Evolutionary conservation across 2,113 vertebrate genomes (phyloP).

Genomic region (Xiphophorus hellerii): DNA sequence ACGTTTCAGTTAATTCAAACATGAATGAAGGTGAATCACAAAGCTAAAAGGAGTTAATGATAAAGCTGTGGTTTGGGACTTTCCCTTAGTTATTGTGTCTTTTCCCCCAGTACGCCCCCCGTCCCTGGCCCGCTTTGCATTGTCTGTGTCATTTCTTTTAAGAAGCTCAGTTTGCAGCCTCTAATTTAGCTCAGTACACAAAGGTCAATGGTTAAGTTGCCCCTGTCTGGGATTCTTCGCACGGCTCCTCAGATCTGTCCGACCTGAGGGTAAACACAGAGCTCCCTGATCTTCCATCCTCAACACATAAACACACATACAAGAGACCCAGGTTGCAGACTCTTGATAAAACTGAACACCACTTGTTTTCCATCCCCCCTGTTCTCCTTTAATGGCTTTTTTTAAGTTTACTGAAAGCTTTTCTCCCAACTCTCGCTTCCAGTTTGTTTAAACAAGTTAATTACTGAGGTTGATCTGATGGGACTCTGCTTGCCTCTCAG

Average conservation of each 20-base stretch:
- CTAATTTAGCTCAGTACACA: slow-evolving; percentile 46
- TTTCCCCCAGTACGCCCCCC: slow-evolving; percentile 6
- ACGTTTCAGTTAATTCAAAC: slow-evolving; percentile 18
- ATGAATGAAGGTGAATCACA: slow-evolving; percentile 25
- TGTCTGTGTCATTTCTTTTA: slow-evolving; percentile 21
- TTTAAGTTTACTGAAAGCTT: slow-evolving; percentile 81
- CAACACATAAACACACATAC: slow-evolving; percentile 59
- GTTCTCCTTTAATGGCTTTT: slow-evolving; percentile 78
- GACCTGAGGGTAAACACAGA: slow-evolving; percentile 44
- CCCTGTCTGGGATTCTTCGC: slow-evolving; percentile 67
- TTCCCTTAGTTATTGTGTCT: slow-evolving; percentile 26
- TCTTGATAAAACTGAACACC: slow-evolving; percentile 65
- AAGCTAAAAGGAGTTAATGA: slow-evolving; percentile 38
- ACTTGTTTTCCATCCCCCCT: slow-evolving; percentile 38
- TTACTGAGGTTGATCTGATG: slow-evolving; percentile 73
- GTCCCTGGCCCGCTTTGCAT: background rate
- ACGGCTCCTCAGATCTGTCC: slow-evolving; percentile 49
- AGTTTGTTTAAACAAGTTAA: slow-evolving; percentile 84
- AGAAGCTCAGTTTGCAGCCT: slow-evolving; percentile 57
- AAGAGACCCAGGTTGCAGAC: slow-evolving; percentile 71
- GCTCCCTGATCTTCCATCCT: slow-evolving; percentile 36
- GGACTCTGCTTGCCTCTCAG: slow-evolving; percentile 66
- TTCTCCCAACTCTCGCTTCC: slow-evolving; percentile 55
- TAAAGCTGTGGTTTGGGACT: slow-evolving; percentile 15
- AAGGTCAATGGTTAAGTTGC: slow-evolving; percentile 66